Evolutionary conservation across 2,797 vertebrate species (phyloP).

Genomic region (Acridotheres tristis): DNA sequence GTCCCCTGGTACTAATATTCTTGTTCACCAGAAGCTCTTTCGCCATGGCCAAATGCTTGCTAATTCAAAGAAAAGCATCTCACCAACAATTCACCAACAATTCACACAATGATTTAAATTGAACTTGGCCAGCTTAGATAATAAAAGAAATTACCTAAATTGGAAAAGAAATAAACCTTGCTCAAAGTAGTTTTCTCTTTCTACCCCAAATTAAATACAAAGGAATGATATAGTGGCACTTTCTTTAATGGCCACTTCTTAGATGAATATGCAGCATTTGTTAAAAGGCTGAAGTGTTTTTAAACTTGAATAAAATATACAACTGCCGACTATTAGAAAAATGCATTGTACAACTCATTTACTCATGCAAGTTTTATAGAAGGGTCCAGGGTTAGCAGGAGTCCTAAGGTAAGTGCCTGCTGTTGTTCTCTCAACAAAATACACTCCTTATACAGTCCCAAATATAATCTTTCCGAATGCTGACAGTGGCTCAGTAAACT

Average conservation of each 20-base stretch:
- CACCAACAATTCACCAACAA: constrained; percentile 43
- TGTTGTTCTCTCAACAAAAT: neutral
- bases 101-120: constrained; percentile 56
- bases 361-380: neutral
- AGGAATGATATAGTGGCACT: constrained; percentile 27
- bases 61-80: constrained; percentile 65
- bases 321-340: constrained; percentile 6
- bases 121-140: constrained; percentile 42
- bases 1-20: constrained; percentile 8
- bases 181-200: constrained; percentile 40
- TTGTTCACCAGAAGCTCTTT: constrained; percentile 40
- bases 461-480: neutral
- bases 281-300: constrained; percentile 29
- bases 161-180: constrained; percentile 48
- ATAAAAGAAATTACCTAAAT: constrained; percentile 58
- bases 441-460: neutral
- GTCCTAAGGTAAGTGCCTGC: neutral
- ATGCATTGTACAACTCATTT: neutral
- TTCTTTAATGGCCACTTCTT: constrained; percentile 32
- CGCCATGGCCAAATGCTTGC: constrained; percentile 43
- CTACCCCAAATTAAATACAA: constrained; percentile 17
- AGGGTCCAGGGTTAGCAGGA: neutral
- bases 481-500: neutral
- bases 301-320: constrained; percentile 10
- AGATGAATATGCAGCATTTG: constrained; percentile 14